Conservation (phyloP, 2,888 invertebrate species). For the Diarsia rubi region DNA sequence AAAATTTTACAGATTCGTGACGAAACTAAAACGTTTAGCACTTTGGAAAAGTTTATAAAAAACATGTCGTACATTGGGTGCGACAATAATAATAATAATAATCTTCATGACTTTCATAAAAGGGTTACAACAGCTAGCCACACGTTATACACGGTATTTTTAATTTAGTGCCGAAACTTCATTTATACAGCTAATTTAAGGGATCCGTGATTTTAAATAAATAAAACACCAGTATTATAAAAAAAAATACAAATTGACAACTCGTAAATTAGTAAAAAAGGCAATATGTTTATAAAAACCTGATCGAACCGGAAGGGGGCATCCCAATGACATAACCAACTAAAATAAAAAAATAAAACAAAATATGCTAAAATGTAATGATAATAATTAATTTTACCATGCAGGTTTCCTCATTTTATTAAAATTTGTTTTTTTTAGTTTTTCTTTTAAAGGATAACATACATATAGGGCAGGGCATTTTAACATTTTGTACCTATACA, state of each 20-base stretch:
- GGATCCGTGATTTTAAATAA: not conserved
- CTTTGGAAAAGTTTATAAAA: conserved; percentile 16
- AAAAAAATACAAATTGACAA: not conserved
- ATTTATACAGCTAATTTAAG: not conserved
- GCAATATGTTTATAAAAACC: no score
- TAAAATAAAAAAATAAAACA: no score
- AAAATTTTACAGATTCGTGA: conserved; percentile 10
- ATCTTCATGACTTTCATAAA: not conserved
- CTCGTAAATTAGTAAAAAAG: not conserved
- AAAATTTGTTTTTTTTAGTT: no score
- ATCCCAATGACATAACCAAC: no score
- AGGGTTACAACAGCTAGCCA: not conserved
- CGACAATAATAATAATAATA: no score
- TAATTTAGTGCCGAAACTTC: not conserved
- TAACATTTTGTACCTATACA: not conserved
- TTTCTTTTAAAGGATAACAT: no score
- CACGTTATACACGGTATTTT: not conserved
- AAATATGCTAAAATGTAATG: no score
- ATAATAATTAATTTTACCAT: no score
- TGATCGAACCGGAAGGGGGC: no score
- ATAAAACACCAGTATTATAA: not conserved
- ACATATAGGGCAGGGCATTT: not conserved
- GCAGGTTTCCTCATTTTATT: no score
- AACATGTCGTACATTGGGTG: conserved; percentile 8
- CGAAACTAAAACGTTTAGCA: conserved; percentile 30